These are phyloP conservation scores for Cydia amplana DNA, from an alignment of 1,140 invertebrate species.

Conservation along the genomic window DNA sequence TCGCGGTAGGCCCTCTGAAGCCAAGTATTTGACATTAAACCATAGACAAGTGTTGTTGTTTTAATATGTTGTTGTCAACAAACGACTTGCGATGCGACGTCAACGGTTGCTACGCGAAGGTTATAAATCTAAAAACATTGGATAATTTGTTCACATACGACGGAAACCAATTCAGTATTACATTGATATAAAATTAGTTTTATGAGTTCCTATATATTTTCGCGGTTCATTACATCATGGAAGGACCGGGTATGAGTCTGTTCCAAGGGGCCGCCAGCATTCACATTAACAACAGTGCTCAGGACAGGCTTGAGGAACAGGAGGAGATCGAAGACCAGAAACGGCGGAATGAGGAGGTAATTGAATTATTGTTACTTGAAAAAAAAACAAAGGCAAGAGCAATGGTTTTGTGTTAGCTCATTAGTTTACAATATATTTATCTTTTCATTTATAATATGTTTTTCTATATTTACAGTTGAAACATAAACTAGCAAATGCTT, in stretches of 20 bases:
- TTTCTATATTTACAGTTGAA: slow-evolving; percentile 68
- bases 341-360: slow-evolving; percentile 80
- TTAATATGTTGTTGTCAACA: slow-evolving; percentile 24
- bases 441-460: not conserved
- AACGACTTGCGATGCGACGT: slow-evolving; percentile 17
- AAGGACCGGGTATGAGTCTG: slow-evolving; percentile 80
- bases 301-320: slow-evolving; percentile 79
- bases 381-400: not conserved
- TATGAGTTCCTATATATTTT: not conserved
- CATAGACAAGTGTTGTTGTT: slow-evolving; percentile 33
- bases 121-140: slow-evolving; percentile 24
- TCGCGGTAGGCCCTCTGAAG: too few relatives aligned
- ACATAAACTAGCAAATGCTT: slow-evolving; percentile 79
- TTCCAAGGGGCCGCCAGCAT: slow-evolving; percentile 80
- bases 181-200: not conserved
- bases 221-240: slow-evolving; percentile 55
- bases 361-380: slow-evolving; percentile 1
- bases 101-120: slow-evolving; percentile 31
- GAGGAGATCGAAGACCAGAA: slow-evolving; percentile 81
- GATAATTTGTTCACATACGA: not conserved
- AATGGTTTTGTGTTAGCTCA: too few relatives aligned
- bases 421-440: not conserved
- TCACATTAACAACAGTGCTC: slow-evolving; percentile 79
- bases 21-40: not conserved
- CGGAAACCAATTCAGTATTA: not conserved